A percentile compares a stretch with the other conserved stretches of the same genome.
phyloP scores from a whole-genome alignment of 2,888 invertebrate species.

The Therioaphis trifolii region DNA sequence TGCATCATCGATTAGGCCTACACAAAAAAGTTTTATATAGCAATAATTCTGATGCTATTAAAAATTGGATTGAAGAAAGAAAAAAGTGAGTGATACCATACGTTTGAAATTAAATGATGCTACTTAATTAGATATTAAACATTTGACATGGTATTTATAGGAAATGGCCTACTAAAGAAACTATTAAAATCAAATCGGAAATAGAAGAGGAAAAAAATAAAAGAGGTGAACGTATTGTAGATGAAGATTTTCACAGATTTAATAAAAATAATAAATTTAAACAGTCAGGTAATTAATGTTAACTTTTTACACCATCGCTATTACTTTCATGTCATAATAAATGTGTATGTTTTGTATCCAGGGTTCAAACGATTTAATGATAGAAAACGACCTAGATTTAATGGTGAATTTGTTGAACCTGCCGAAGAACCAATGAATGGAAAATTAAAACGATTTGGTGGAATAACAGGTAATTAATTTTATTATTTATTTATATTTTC shows the following conservation, averaged over 20 bases:
- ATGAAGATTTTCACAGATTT: slow-evolving; percentile 57
- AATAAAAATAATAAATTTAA: slow-evolving; percentile 56
- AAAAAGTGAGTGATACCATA: slow-evolving; percentile 39
- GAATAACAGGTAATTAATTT: slow-evolving; percentile 51
- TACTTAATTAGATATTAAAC: neutral
- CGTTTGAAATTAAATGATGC: neutral
- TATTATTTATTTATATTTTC: neutral
- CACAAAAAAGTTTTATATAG: slow-evolving; percentile 58
- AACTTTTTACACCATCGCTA: neutral
- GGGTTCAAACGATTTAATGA: slow-evolving; percentile 46
- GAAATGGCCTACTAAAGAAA: slow-evolving; percentile 59
- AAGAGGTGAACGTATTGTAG: slow-evolving; percentile 57
- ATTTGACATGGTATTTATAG: neutral
- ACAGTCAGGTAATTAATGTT: slow-evolving; percentile 10
- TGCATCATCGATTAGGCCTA: slow-evolving; percentile 53
- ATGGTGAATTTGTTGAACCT: slow-evolving; percentile 31
- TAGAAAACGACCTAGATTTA: slow-evolving; percentile 31
- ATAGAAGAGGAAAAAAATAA: slow-evolving; percentile 51
- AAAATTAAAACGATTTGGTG: slow-evolving; percentile 55
- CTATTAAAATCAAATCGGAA: slow-evolving; percentile 26
- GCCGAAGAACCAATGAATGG: slow-evolving; percentile 59
- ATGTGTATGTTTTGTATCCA: neutral
- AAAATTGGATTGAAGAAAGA: slow-evolving; percentile 58
- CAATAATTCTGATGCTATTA: slow-evolving; percentile 50
- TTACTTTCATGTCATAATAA: neutral